These are phyloP conservation scores for Isurus oxyrinchus DNA, from an alignment of 2,113 vertebrate species.

Conservation along the genomic window DNA sequence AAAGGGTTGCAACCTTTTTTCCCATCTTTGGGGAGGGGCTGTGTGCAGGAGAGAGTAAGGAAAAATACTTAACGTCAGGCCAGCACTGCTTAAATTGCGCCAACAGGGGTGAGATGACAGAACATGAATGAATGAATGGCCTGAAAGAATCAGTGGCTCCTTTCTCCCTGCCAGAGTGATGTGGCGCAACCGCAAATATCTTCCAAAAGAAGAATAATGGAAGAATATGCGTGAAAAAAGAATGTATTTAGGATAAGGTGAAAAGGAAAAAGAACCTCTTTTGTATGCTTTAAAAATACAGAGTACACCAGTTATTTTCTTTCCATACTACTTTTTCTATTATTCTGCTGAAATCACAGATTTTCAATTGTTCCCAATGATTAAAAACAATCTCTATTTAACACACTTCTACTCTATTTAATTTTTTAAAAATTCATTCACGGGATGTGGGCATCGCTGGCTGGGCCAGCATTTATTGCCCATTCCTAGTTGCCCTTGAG, in stretches of 20 bases:
- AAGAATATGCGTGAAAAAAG: neutral
- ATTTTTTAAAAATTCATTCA: too few relatives aligned
- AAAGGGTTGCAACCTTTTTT: neutral
- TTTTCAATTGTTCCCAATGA: neutral
- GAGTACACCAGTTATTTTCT: neutral
- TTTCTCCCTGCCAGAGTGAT: neutral
- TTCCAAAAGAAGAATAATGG: neutral
- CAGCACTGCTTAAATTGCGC: neutral
- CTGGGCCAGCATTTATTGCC: too few relatives aligned
- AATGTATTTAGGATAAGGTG: neutral
- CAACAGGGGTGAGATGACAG: neutral
- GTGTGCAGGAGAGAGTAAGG: neutral
- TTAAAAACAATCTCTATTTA: neutral
- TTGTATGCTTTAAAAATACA: neutral
- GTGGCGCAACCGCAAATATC: neutral
- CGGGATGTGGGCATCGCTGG: too few relatives aligned
- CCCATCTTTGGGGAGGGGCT: neutral
- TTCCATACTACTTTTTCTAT: neutral
- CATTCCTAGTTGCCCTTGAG: too few relatives aligned
- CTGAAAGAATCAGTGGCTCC: neutral
- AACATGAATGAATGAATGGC: neutral
- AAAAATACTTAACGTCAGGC: neutral
- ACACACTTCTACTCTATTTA: neutral
- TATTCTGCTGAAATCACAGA: neutral
- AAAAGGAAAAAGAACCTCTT: neutral